These are phyloP conservation scores for Chondrosia reniformis DNA, from an alignment of 37 sponge, comb jelly and placozoan species.

Conservation along the genomic window DNA sequence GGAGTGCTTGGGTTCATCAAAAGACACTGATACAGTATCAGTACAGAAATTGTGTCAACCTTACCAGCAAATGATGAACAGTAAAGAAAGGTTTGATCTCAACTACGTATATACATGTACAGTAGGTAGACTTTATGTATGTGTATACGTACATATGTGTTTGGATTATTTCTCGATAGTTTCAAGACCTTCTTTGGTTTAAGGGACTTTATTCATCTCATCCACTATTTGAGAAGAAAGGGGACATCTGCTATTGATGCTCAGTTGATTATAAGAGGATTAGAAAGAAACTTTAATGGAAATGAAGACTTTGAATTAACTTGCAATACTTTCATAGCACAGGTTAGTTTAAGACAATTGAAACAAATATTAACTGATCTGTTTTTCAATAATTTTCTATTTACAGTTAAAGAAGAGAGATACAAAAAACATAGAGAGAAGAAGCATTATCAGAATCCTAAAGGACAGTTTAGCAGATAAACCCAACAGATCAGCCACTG, in stretches of 20 bases:
- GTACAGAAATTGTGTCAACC: slow-evolving; percentile 20
- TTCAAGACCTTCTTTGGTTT: slow-evolving; percentile 69
- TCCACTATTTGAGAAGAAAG: slow-evolving; percentile 66
- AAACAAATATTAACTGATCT: neutral
- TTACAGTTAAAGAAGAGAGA: neutral
- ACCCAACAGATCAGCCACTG: neutral
- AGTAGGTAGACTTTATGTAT: neutral
- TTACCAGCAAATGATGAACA: neutral
- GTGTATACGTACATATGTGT: neutral
- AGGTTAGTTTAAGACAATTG: slow-evolving; percentile 27
- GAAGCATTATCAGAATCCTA: neutral
- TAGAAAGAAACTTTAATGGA: slow-evolving; percentile 95
- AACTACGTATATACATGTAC: neutral
- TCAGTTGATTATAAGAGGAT: slow-evolving; percentile 66
- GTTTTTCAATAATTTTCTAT: neutral
- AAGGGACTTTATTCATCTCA: slow-evolving; percentile 85
- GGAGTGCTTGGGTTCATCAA: slow-evolving; percentile 17
- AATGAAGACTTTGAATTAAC: slow-evolving; percentile 46
- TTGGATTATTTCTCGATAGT: neutral
- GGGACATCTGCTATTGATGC: slow-evolving; percentile 30
- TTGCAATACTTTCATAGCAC: slow-evolving; percentile 47
- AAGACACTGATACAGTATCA: neutral
- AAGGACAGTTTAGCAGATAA: neutral
- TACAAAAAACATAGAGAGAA: neutral
- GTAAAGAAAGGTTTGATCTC: neutral